Conservation (phyloP, 2,113 vertebrate genomes). For the Pelusios castaneus region DNA sequence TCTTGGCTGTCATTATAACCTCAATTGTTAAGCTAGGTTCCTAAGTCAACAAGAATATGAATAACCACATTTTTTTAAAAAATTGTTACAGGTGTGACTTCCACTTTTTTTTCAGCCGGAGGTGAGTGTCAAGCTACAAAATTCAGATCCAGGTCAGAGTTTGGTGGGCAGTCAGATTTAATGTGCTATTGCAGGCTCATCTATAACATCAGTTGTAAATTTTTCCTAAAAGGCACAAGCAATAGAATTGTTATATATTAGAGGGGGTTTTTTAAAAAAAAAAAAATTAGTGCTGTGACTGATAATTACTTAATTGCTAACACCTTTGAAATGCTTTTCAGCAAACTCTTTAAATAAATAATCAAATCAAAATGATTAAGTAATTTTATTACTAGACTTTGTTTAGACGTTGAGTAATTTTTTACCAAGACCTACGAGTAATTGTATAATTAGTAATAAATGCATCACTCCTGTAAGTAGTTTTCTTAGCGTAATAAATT, state of each 20-base stretch:
- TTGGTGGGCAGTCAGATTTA: fast-evolving
- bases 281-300: neutral
- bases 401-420: neutral
- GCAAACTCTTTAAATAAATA: neutral
- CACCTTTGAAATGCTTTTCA: neutral
- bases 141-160: neutral
- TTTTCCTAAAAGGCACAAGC: fast-evolving
- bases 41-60: neutral
- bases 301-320: neutral
- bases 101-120: neutral
- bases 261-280: neutral
- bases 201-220: neutral
- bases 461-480: neutral
- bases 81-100: neutral
- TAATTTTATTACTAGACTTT: neutral
- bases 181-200: neutral
- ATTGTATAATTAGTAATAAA: neutral
- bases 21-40: neutral
- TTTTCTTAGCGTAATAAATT: constrained; percentile 36
- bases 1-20: neutral
- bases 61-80: neutral
- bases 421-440: neutral
- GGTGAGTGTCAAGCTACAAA: neutral
- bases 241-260: neutral
- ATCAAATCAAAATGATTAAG: neutral